phyloP scores from a whole-genome alignment of 2,797 vertebrate species.

The Petrocephalus sullivani region DNA sequence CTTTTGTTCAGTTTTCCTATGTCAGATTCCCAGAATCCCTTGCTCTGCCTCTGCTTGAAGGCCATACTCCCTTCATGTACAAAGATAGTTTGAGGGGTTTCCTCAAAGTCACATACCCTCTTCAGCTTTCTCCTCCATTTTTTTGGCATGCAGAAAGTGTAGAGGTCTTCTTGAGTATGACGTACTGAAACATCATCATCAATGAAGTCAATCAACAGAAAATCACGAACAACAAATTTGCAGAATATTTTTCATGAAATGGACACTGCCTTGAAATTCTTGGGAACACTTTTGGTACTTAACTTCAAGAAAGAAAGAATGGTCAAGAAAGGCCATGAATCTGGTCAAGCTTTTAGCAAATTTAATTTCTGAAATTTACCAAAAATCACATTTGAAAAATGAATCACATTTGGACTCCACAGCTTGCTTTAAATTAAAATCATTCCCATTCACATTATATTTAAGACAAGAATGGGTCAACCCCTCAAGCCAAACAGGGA shows the following conservation, averaged over 20 bases:
- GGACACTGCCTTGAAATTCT: background rate
- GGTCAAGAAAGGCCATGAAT: background rate
- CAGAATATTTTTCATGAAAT: background rate
- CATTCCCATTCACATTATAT: background rate
- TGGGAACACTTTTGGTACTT: background rate
- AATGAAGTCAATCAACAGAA: background rate
- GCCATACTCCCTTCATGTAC: background rate
- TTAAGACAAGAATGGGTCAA: background rate
- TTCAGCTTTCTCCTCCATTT: slow-evolving; percentile 51
- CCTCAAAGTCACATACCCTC: slow-evolving; percentile 43
- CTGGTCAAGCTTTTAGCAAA: background rate
- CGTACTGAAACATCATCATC: slow-evolving; percentile 33
- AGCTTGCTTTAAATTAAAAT: background rate
- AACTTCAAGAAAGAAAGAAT: background rate
- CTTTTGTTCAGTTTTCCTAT: background rate
- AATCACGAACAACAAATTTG: background rate
- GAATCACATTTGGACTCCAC: background rate
- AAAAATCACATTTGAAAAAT: too few species aligned
- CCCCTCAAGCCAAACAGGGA: background rate
- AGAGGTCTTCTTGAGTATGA: slow-evolving; percentile 40
- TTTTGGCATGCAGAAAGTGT: slow-evolving; percentile 50
- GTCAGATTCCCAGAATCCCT: background rate
- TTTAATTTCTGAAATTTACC: too few species aligned
- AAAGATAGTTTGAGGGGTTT: background rate
- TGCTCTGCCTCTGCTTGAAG: background rate